Base-by-base conservation (phyloP, 2,888 invertebrate genomes). In the Parnassius smintheus region DNA sequence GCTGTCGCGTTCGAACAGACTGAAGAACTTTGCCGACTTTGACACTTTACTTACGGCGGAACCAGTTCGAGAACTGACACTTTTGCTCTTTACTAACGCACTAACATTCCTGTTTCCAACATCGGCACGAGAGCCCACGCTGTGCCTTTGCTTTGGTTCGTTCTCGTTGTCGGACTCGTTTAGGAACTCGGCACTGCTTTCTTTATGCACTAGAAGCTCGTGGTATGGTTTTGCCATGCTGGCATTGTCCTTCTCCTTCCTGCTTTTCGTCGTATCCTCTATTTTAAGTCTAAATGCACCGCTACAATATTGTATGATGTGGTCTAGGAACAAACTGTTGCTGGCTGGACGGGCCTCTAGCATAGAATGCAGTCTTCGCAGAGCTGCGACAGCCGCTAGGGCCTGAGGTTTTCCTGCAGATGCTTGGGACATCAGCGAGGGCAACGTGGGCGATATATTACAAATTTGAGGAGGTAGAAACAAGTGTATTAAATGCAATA, bases 381-480 rank as follows among this genome's bases (percentile, higher is more conserved):
- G 81, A 4, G 97, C 96, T 1, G 95, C 95, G 44, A 98, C 94
- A 0, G 98, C 97, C 18, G 95, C 94, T 66, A 96, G 91, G 0
- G 98, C 98, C 77, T 95, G 96, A 57, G 96, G 95, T 76, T 94
- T 94, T n/a, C 95, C 95, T 58, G 92, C 93, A 45, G 96, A 94
- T 4, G 97, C 97, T 74, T 96, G 95, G 2, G 95, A 94, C 78
- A 98, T 92, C 59, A 98, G 90, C 66, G 95, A 94, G 9, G 98
- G 97, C 74, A 98, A 90, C 18, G 97, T 95, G 22, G 98, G 96
- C 61, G 96, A 95, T 65, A 96, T 93, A 80, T 96, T 95, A 83
- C 96, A 96, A 76, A 97, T 95, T 82, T 97, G 97, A 56, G 96
- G 94, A 60, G 98, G 98, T 80, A 98, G 92, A 73, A 97, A 93